Conservation (phyloP, 2,113 vertebrate genomes). For the Micronycteris hirsuta region DNA sequence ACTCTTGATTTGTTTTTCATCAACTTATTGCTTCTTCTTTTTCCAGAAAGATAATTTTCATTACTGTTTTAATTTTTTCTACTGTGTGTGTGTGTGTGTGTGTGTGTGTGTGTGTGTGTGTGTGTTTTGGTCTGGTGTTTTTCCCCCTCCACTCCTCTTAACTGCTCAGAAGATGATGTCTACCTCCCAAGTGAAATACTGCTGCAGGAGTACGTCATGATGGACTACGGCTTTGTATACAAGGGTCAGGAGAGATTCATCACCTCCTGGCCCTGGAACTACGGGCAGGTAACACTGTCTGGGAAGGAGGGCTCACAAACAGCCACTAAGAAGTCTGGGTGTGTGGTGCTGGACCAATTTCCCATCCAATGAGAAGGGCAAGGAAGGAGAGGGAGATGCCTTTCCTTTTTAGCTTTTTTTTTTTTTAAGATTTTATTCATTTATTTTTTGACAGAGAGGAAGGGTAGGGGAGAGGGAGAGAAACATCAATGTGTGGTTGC, state of each 20-base stretch:
- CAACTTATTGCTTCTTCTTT: neutral
- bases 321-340: neutral
- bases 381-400: neutral
- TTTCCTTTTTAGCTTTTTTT: neutral
- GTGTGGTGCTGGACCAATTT: neutral
- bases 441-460: no score
- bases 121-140: neutral
- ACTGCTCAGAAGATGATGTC: constrained; percentile 84
- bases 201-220: constrained; percentile 88
- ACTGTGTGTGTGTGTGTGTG: neutral
- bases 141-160: neutral
- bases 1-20: neutral
- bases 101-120: no score
- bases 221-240: constrained; percentile 87
- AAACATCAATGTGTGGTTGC: no score
- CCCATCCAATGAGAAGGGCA: neutral
- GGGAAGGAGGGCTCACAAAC: neutral
- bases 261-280: constrained; percentile 84
- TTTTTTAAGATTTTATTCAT: neutral
- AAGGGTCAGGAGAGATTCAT: constrained; percentile 82
- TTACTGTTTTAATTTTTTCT: neutral
- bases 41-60: neutral
- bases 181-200: constrained; percentile 83
- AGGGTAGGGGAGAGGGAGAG: no score
- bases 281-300: constrained; percentile 84